phyloP scores from a whole-genome alignment of 2,113 vertebrate species.

The Phrynocephalus versicolor region DNA sequence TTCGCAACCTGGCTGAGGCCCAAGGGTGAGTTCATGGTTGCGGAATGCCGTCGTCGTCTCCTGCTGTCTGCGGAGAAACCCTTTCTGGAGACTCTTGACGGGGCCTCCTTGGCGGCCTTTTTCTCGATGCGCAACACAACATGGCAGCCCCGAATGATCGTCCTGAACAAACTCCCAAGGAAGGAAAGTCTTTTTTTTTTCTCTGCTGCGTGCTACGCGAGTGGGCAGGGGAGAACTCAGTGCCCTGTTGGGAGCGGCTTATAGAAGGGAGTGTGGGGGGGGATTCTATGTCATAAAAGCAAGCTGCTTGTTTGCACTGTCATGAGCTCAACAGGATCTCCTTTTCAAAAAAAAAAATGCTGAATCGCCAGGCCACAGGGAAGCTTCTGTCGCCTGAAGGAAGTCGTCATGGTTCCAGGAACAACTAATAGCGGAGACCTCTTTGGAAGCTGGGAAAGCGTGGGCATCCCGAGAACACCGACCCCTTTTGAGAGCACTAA shows the following conservation, averaged over 20 bases:
- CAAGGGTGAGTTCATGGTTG: constrained; percentile 12
- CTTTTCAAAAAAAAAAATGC: neutral
- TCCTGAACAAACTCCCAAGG: neutral
- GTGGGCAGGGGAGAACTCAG: no score
- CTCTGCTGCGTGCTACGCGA: no score
- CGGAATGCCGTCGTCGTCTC: constrained; percentile 19
- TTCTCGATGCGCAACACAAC: neutral
- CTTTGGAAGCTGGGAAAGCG: neutral
- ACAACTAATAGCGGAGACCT: no score
- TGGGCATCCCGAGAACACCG: neutral
- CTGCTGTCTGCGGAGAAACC: neutral
- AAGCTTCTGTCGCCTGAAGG: neutral
- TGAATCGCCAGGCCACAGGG: neutral
- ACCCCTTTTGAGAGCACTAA: neutral
- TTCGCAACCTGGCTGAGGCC: neutral
- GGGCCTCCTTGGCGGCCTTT: neutral
- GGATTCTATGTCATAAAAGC: neutral
- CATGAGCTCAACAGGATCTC: neutral
- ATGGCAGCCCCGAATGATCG: no score
- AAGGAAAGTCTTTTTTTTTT: no score
- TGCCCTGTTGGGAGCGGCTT: no score
- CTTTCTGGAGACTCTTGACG: neutral
- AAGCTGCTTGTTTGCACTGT: neutral
- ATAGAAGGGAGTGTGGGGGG: no score
- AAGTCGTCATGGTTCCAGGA: neutral